Conservation (phyloP, 2,113 vertebrate species). For the Cryptomyrus ogoouensis region DNA sequence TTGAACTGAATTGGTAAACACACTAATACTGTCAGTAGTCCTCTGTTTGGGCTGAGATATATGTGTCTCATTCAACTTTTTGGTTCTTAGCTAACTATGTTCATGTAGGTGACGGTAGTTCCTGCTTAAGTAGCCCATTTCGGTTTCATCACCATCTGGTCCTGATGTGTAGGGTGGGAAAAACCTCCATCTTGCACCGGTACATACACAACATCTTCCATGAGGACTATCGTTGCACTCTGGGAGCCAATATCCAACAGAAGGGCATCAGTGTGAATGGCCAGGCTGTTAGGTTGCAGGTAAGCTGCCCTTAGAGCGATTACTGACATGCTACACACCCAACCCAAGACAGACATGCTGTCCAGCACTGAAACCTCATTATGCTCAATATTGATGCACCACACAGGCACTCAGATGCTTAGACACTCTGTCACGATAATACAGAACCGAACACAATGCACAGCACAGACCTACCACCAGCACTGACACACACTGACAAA, state of each 20-base stretch:
- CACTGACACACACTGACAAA: neutral
- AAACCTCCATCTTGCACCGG: constrained; percentile 71
- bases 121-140: neutral
- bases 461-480: neutral
- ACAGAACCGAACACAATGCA: neutral
- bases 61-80: neutral
- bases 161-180: constrained; percentile 56
- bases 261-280: constrained; percentile 55
- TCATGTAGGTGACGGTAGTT: neutral
- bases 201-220: constrained; percentile 67
- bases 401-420: neutral
- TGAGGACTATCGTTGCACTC: constrained; percentile 67
- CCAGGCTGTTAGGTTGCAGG: constrained; percentile 65
- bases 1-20: neutral
- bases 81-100: neutral
- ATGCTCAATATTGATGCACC: neutral
- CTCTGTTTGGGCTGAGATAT: neutral
- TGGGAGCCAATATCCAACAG: constrained; percentile 69
- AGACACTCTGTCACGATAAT: neutral
- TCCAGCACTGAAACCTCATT: neutral
- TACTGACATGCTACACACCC: neutral
- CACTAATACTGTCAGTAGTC: neutral
- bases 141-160: constrained; percentile 8
- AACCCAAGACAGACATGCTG: neutral
- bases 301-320: constrained; percentile 33